Evolutionary conservation across 1,140 invertebrate genomes (phyloP).

Genomic region (Bicyclus anynana): DNA sequence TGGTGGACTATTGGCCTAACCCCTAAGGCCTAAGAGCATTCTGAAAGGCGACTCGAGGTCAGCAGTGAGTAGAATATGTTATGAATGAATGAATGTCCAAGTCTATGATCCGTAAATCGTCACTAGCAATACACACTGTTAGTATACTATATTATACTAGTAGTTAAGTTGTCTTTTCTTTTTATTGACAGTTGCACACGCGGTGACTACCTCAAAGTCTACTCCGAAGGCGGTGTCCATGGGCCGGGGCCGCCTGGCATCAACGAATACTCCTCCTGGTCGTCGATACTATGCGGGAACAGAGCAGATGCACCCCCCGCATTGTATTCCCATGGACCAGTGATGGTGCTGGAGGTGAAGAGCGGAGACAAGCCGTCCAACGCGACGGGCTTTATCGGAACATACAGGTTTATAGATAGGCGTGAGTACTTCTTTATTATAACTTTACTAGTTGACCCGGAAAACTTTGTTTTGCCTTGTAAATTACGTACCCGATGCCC

Average conservation of each 20-base stretch:
- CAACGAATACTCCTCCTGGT: constrained; percentile 89
- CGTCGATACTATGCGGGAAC: constrained; percentile 86
- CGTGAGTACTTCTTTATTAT: constrained; percentile 78
- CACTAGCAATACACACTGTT: too few relatives aligned
- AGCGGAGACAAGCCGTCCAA: constrained; percentile 76
- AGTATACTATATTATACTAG: too few relatives aligned
- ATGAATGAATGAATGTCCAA: too few relatives aligned
- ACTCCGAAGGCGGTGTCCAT: constrained; percentile 80
- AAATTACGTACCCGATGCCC: too few relatives aligned
- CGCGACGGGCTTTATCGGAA: constrained; percentile 86
- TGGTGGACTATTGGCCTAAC: too few relatives aligned
- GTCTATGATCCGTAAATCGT: too few relatives aligned
- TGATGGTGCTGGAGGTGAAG: constrained; percentile 89
- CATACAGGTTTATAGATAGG: constrained; percentile 88
- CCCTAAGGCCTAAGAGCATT: too few relatives aligned
- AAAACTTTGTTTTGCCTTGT: too few relatives aligned
- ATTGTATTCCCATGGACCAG: constrained; percentile 87
- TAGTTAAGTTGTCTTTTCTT: too few relatives aligned
- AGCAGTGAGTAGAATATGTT: too few relatives aligned
- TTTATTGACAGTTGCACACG: constrained; percentile 81
- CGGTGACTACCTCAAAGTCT: constrained; percentile 89
- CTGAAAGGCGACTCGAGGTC: too few relatives aligned
- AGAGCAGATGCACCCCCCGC: constrained; percentile 84
- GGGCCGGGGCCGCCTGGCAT: constrained; percentile 78
- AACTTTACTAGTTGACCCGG: neutral